Evolutionary conservation across 2,888 invertebrate genomes (phyloP).

Genomic region (Macrophya annulata): DNA sequence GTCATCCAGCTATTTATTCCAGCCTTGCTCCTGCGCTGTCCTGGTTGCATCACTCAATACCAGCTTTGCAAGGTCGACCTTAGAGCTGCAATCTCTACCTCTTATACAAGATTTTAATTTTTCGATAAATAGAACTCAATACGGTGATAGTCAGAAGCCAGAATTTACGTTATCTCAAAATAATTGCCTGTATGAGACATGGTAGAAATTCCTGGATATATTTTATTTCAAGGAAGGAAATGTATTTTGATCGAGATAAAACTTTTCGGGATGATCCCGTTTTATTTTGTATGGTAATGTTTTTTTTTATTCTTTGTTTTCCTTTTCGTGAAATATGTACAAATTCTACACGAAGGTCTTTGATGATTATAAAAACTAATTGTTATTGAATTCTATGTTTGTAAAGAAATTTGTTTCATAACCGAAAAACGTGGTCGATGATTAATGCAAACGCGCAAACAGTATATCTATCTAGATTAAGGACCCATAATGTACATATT

Average conservation of each 20-base stretch:
- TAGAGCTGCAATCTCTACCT: constrained; percentile 61
- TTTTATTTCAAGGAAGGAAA: neutral
- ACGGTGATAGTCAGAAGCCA: constrained; percentile 28
- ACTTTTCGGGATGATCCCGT: neutral
- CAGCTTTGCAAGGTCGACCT: constrained; percentile 72
- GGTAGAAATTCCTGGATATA: neutral
- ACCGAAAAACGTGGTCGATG: neutral
- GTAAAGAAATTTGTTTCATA: constrained; percentile 1
- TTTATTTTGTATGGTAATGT: neutral
- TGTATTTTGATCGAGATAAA: neutral
- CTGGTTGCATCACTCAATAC: constrained; percentile 76
- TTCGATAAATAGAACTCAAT: constrained; percentile 38
- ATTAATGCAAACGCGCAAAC: constrained; percentile 29
- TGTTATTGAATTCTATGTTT: constrained; percentile 13
- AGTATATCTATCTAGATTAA: constrained; percentile 60
- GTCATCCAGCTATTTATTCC: constrained; percentile 83
- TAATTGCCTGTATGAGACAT: neutral
- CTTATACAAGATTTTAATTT: constrained; percentile 21
- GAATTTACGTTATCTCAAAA: neutral
- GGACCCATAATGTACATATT: constrained; percentile 74
- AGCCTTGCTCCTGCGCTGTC: constrained; percentile 74
- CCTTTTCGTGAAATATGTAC: neutral
- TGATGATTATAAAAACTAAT: neutral
- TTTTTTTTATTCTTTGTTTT: constrained; percentile 4
- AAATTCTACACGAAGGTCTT: neutral